Evolutionary conservation across 1,140 invertebrate genomes (phyloP).

Genomic region (Zaprionus inermis): DNA sequence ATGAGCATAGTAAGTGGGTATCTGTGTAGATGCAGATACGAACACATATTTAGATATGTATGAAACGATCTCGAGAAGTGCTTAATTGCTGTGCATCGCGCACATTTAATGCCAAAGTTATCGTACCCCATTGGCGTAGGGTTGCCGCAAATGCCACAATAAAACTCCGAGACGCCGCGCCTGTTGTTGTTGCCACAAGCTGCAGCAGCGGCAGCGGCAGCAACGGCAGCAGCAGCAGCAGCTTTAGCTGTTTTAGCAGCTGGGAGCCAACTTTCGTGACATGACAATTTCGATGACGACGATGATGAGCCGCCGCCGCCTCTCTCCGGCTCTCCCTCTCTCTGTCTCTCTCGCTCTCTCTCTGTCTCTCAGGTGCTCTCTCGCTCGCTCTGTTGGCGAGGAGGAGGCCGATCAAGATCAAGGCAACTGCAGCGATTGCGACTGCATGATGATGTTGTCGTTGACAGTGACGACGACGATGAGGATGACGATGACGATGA

Average conservation of each 20-base stretch:
- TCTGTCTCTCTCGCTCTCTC: neutral
- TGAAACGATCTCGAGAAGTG: neutral
- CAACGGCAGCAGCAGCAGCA: conserved; percentile 34
- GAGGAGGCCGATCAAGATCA: conserved; percentile 67
- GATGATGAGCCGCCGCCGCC: conserved; percentile 57
- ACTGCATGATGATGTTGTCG: conserved; percentile 73
- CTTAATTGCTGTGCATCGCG: conserved; percentile 42
- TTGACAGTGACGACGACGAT: conserved; percentile 45
- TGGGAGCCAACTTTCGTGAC: conserved; percentile 79
- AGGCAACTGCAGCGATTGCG: conserved; percentile 55
- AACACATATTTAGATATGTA: neutral
- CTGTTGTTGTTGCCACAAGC: conserved; percentile 20
- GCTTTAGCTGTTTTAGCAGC: conserved; percentile 51
- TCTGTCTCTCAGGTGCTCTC: neutral
- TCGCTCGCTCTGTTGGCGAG: neutral
- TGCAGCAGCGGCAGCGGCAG: conserved; percentile 16
- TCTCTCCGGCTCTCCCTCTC: neutral
- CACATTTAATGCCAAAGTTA: conserved; percentile 62
- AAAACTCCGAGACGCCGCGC: conserved; percentile 57
- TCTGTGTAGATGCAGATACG: neutral
- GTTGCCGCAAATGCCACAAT: conserved; percentile 65
- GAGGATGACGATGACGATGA: conserved; percentile 35
- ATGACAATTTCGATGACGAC: conserved; percentile 80
- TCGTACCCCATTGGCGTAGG: conserved; percentile 53
- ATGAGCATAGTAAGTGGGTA: neutral